Evolutionary conservation across 2,797 vertebrate species (phyloP).

Genomic region (Danio aesculapii): DNA sequence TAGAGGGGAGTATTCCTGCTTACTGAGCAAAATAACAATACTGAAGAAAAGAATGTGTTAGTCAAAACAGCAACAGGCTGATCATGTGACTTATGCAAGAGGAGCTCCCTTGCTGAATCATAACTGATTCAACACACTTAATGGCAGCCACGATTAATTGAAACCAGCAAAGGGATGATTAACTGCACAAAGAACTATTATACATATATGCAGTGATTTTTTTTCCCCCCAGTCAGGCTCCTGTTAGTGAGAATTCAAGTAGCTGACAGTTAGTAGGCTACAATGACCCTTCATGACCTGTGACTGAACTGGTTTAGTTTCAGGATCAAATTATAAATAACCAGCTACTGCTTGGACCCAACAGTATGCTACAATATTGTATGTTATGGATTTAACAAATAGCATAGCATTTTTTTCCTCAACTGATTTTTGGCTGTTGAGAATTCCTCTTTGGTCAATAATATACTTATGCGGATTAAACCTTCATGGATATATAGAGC

Average conservation of each 20-base stretch:
- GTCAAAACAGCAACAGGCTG: not conserved
- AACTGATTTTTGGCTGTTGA: not conserved
- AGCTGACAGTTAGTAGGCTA: not conserved
- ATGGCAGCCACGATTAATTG: conserved; percentile 51
- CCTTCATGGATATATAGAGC: not conserved
- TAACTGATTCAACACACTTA: conserved; percentile 26
- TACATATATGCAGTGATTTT: conserved; percentile 25
- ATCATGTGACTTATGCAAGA: conserved; percentile 6
- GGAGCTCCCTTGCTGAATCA: conserved; percentile 1
- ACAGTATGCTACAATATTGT: not conserved
- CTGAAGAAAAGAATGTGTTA: not conserved
- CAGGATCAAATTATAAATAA: not conserved
- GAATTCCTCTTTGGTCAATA: not conserved
- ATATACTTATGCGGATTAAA: conserved; percentile 15
- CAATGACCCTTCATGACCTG: not conserved
- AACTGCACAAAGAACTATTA: conserved; percentile 29
- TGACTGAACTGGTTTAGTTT: not conserved
- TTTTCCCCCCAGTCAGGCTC: conserved; percentile 4
- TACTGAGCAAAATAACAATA: not conserved
- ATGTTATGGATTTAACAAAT: not conserved
- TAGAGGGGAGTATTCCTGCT: not conserved
- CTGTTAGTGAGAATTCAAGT: not conserved
- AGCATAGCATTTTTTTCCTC: not conserved
- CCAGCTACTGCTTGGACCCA: not conserved
- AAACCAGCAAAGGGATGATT: conserved; percentile 43